Conservation (phyloP, 2,888 invertebrate species). For the Tenthredo livida region DNA sequence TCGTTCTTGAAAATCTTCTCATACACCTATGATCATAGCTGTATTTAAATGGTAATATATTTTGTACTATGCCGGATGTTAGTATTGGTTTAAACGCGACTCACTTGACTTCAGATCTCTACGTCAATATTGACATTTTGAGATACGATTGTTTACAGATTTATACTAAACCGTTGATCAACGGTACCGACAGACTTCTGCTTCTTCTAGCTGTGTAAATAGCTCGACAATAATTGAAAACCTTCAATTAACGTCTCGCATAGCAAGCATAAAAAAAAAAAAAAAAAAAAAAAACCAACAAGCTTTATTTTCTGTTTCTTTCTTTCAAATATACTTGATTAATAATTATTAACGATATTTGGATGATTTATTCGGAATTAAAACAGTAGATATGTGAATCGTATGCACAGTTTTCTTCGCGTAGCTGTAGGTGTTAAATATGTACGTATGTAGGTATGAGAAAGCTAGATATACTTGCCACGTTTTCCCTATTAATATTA, state of each 20-base stretch:
- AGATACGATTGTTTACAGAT: slow-evolving; percentile 10
- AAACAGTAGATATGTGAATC: neutral
- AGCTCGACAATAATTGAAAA: neutral
- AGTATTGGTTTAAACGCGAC: neutral
- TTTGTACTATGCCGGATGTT: neutral
- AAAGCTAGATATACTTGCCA: neutral
- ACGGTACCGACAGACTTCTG: neutral
- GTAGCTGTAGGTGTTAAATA: too few relatives aligned
- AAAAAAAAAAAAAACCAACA: neutral
- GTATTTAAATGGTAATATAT: neutral
- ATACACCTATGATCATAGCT: neutral
- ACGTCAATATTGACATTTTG: slow-evolving; percentile 13
- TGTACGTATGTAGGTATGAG: neutral
- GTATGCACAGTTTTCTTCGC: neutral
- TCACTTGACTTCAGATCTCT: neutral
- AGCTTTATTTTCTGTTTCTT: neutral
- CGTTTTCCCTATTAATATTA: slow-evolving; percentile 17
- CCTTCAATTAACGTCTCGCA: neutral
- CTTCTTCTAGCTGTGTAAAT: neutral
- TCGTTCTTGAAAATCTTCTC: too few relatives aligned
- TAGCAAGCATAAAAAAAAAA: neutral
- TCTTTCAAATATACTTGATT: too few relatives aligned
- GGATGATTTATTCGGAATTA: neutral
- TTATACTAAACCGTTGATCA: neutral
- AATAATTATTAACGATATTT: neutral